Evolutionary conservation across 2,113 vertebrate genomes (phyloP).

Genomic region (Ramphastos sulfuratus): DNA sequence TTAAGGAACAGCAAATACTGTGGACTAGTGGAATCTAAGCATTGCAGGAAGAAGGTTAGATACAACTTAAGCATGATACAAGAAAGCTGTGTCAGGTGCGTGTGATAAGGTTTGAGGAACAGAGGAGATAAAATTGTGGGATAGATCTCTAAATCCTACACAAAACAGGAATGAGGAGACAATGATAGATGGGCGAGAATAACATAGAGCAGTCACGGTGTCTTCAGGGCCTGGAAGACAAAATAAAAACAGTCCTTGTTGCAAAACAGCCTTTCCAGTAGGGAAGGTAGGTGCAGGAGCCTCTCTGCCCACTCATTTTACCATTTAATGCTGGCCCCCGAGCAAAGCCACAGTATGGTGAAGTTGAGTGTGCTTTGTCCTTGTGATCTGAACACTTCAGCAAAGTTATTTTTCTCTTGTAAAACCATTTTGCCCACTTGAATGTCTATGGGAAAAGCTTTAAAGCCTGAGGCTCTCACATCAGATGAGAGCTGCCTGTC

Average conservation of each 20-base stretch:
- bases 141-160: not conserved
- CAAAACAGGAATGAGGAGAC: not conserved
- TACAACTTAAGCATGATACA: not conserved
- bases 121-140: not conserved
- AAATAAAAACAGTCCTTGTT: not conserved
- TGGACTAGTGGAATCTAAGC: not conserved
- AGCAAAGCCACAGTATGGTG: not conserved
- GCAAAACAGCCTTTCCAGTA: not conserved
- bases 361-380: not conserved
- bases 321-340: not conserved
- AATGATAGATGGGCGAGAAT: not conserved
- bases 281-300: not conserved
- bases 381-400: not conserved
- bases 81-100: not conserved
- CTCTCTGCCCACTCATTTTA: not conserved
- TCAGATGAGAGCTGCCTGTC: constrained; percentile 22
- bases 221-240: not conserved
- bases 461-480: not conserved
- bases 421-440: constrained; percentile 3
- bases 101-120: not conserved
- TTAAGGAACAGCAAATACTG: not conserved
- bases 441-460: constrained; percentile 1
- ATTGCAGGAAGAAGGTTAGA: not conserved
- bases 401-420: not conserved
- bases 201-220: not conserved